Evolutionary conservation across 2,113 vertebrate genomes (phyloP), one percentile per base, ranked within the genome.

Genomic region (Rhinogobius similis): DNA sequence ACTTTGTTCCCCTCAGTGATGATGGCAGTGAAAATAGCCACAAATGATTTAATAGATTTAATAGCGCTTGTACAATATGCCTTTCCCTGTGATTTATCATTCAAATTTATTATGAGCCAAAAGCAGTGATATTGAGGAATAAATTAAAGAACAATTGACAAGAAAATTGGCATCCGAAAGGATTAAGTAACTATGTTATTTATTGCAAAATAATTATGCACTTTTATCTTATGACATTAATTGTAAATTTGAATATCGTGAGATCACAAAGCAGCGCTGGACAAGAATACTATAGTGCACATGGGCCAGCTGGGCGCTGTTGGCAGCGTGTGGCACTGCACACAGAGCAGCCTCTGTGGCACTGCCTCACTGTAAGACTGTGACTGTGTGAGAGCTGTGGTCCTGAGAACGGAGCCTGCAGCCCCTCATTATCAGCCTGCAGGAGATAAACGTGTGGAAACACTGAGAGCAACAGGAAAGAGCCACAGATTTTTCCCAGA

Each of bases 371-470:
- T 82, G 88, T 86, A 81, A 89, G 86, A 86, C 86, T 87, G 84
- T 88, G 84, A 50, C 46, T 75, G 78, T 76, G 80, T 61, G 82
- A 68, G 84, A 77, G 85, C 75, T 82, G 84, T 89, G 78, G 89
- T 89, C 90, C 90, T 89, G 89, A 90, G 89, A 91, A 91, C 87
- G 73, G 78, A 75, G 83, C 75, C 83, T 39, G 52, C 59, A 86
- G 85, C 78, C 46, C 73, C 1, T 56, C 69, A 73, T 73, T 92
- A 90, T 93, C 91, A 89, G 83, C 76, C 67, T 73, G 77, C 20
- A 36, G 70, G 46, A 79, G 91, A 92, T 93, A 92, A 89, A 81
- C 67, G 68, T 61, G 79, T 92, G 91, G 90, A 92, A 92, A 93
- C 74, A 90, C 78, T 90, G 89, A 89, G 87, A 69, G 84, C 82